Conservation (phyloP, 2,113 vertebrate genomes). For the Etheostoma spectabile region DNA sequence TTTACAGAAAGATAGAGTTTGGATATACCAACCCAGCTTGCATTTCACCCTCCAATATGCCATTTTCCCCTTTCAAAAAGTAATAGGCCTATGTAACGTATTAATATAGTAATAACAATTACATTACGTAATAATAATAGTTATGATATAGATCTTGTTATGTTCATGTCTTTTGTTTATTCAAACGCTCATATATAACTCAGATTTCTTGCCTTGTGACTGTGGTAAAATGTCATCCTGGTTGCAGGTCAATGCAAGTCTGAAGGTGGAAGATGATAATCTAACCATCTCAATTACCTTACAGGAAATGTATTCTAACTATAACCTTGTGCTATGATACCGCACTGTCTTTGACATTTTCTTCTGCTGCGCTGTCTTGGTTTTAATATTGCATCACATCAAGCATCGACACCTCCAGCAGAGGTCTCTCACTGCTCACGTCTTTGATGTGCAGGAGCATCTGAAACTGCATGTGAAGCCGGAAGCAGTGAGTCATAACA, state of each 20-base stretch:
- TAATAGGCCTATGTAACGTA: too few species aligned
- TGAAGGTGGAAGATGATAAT: conserved; percentile 36
- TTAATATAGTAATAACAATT: too few species aligned
- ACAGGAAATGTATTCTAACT: conserved; percentile 37
- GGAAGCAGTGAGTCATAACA: conserved; percentile 24
- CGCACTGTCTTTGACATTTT: conserved; percentile 16
- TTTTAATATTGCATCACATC: conserved; percentile 37
- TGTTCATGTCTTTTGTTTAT: neutral
- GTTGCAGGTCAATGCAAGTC: neutral
- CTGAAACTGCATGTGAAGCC: conserved; percentile 74
- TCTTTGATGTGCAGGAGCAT: conserved; percentile 86
- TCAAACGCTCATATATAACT: conserved; percentile 79
- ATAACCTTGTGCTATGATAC: neutral
- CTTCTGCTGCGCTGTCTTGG: conserved; percentile 22
- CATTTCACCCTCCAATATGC: neutral
- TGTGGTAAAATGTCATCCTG: neutral
- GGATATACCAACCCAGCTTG: neutral
- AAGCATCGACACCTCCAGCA: conserved; percentile 82
- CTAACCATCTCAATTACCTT: neutral
- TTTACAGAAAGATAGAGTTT: conserved; percentile 18
- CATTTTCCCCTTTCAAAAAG: neutral
- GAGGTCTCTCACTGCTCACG: conserved; percentile 83
- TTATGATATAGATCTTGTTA: neutral
- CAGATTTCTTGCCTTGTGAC: conserved; percentile 4
- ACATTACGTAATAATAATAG: too few species aligned